Percentiles rank a stretch among this genome's conserved stretches.
Conservation (phyloP, 2,797 vertebrate genomes). For the Bryconaethiops microstoma region DNA sequence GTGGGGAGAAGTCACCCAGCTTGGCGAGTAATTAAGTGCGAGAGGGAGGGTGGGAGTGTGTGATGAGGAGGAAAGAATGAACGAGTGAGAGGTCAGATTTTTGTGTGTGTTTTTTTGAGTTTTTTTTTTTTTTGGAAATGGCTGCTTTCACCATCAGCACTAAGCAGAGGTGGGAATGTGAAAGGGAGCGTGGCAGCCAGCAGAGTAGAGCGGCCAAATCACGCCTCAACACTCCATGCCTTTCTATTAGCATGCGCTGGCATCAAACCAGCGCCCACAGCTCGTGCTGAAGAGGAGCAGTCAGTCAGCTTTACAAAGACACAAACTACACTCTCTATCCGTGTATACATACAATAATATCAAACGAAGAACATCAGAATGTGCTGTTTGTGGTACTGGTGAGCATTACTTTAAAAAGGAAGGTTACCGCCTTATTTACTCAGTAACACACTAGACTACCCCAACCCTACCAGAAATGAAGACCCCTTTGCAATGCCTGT, state of each 20-base stretch:
- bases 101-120: conserved; percentile 2
- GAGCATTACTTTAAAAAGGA: no score
- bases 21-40: conserved; percentile 23
- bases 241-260: conserved; percentile 56
- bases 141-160: conserved; percentile 40
- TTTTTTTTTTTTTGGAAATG: conserved; percentile 16
- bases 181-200: conserved; percentile 20
- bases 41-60: conserved; percentile 13
- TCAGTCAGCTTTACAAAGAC: conserved; percentile 11
- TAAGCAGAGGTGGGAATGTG: conserved; percentile 48
- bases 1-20: conserved; percentile 43
- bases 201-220: conserved; percentile 45
- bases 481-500: background rate
- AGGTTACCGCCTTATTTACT: background rate
- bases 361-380: no score
- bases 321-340: conserved; percentile 3
- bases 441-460: background rate
- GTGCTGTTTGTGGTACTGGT: no score
- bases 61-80: conserved; percentile 38
- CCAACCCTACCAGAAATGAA: background rate
- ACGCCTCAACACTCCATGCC: conserved; percentile 49
- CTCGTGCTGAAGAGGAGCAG: conserved; percentile 23
- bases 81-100: conserved; percentile 24
- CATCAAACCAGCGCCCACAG: conserved; percentile 18
- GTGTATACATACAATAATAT: background rate